Evolutionary conservation across 2,113 vertebrate genomes (phyloP).

Genomic region (Leucosticte australis): DNA sequence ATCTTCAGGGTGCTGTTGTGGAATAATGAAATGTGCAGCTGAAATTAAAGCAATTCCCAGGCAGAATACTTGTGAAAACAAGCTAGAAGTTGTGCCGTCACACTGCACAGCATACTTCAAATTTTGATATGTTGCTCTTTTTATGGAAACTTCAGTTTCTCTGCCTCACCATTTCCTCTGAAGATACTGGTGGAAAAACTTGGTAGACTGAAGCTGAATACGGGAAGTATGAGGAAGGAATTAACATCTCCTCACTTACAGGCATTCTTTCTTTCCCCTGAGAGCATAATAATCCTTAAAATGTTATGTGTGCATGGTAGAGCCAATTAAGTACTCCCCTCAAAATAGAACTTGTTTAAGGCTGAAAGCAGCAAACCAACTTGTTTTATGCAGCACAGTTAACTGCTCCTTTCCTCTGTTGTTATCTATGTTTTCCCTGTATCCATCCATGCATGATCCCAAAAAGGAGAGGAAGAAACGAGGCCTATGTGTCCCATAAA

Average conservation of each 20-base stretch:
- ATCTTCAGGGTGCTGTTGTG: background rate
- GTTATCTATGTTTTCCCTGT: background rate
- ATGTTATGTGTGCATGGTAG: accelerated
- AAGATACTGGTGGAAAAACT: background rate
- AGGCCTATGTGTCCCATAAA: background rate
- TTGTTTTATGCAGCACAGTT: background rate
- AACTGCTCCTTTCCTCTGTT: background rate
- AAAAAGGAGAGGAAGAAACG: background rate
- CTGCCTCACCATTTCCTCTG: background rate
- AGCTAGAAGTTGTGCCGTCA: background rate
- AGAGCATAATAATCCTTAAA: background rate
- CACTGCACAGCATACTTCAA: background rate
- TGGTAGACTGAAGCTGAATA: background rate
- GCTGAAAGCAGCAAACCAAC: background rate
- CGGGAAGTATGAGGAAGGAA: background rate
- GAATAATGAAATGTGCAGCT: background rate
- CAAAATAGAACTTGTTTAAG: background rate
- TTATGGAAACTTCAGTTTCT: background rate
- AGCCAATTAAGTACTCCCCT: background rate
- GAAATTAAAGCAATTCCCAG: background rate
- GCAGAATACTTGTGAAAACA: background rate
- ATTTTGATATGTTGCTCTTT: background rate
- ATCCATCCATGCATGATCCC: background rate
- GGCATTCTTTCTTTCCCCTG: background rate
- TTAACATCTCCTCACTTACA: background rate